These are phyloP conservation scores for Caenorhabditis briggsae DNA, from an alignment of 1,140 invertebrate genomes.

Conservation along the genomic window DNA sequence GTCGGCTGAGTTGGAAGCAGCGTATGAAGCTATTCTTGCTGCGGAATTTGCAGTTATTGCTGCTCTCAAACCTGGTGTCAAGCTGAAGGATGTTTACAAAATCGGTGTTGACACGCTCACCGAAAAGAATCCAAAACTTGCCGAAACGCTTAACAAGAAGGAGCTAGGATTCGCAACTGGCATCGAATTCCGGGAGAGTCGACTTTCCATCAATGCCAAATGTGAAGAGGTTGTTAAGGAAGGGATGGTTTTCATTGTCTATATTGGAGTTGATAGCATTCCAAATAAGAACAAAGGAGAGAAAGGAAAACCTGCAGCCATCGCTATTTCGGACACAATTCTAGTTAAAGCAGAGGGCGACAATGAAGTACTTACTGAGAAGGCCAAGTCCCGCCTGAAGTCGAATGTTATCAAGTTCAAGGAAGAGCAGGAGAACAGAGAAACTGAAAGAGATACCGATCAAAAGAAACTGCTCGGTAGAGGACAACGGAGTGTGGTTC, in stretches of 20 bases:
- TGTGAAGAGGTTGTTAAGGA: conserved; percentile 87
- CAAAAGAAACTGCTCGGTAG: conserved; percentile 82
- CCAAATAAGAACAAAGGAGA: conserved; percentile 87
- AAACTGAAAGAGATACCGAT: conserved; percentile 84
- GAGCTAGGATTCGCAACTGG: conserved; percentile 94
- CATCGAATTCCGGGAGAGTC: conserved; percentile 96
- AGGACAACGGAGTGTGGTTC: conserved; percentile 91
- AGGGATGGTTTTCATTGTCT: conserved; percentile 95
- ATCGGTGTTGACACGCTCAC: conserved; percentile 87
- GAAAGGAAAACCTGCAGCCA: conserved; percentile 83
- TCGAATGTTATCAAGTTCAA: conserved; percentile 96
- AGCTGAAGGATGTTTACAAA: conserved; percentile 91
- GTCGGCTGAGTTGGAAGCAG: conserved; percentile 83
- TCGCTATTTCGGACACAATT: conserved; percentile 77
- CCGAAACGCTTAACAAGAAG: conserved; percentile 92
- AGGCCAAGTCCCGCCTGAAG: conserved; percentile 89
- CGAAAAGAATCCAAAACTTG: conserved; percentile 87
- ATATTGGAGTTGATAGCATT: conserved; percentile 91
- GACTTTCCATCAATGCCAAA: conserved; percentile 91
- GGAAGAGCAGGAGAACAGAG: conserved; percentile 82
- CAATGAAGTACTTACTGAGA: conserved; percentile 89
- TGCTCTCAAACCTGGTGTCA: conserved; percentile 86
- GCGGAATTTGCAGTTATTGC: conserved; percentile 93
- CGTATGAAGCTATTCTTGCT: conserved; percentile 92
- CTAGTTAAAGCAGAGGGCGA: conserved; percentile 85